phyloP scores from a whole-genome alignment of 2,113 vertebrate genomes.

The Coregonus clupeaformis region DNA sequence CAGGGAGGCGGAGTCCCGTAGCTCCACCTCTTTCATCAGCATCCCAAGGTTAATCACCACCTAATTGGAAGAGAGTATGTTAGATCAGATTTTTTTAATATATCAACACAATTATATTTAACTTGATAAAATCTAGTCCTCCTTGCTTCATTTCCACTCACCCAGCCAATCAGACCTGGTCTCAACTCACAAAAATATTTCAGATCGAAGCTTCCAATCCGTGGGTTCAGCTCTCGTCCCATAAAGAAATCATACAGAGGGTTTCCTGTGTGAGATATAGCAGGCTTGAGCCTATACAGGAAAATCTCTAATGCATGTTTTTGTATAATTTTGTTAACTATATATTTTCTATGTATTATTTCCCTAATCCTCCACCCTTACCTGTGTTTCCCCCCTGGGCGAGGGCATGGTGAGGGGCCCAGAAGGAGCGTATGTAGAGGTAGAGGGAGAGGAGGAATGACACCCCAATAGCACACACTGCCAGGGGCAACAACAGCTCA shows the following conservation, averaged over 20 bases:
- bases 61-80: slow-evolving; percentile 56
- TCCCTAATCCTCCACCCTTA: slow-evolving; percentile 50
- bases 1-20: slow-evolving; percentile 78
- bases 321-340: too few relatives aligned
- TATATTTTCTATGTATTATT: background rate
- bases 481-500: slow-evolving; percentile 80
- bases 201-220: slow-evolving; percentile 82
- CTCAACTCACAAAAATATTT: slow-evolving; percentile 91
- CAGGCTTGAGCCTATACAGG: slow-evolving; percentile 1
- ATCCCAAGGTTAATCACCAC: slow-evolving; percentile 84
- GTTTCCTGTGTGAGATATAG: slow-evolving; percentile 70
- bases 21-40: slow-evolving; percentile 83
- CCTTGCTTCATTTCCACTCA: slow-evolving; percentile 59
- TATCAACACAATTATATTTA: background rate
- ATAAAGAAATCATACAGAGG: slow-evolving; percentile 88
- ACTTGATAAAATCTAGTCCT: background rate
- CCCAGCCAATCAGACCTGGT: slow-evolving; percentile 90
- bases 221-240: slow-evolving; percentile 88
- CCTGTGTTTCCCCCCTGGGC: slow-evolving; percentile 86
- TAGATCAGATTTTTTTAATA: background rate
- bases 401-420: slow-evolving; percentile 72
- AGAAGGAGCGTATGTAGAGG: slow-evolving; percentile 80
- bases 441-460: slow-evolving; percentile 79
- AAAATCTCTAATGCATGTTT: background rate
- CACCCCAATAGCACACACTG: slow-evolving; percentile 63